phyloP scores from a whole-genome alignment of 2,888 invertebrate genomes.

The Gari tellinella region DNA sequence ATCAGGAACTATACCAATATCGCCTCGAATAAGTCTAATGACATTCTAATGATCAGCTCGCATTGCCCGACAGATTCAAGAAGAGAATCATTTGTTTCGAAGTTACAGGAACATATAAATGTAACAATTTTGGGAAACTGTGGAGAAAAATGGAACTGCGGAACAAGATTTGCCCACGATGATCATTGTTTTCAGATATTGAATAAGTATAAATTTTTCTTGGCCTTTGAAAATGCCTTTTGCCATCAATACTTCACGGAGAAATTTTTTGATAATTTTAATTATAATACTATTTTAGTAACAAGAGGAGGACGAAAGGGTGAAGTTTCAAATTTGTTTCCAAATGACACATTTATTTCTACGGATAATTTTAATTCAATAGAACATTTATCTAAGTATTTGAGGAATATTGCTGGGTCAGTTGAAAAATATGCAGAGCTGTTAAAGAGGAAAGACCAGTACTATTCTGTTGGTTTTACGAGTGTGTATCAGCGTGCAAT shows the following conservation, averaged over 20 bases:
- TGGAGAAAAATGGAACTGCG: conserved; percentile 35
- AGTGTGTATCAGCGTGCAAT: conserved; percentile 30
- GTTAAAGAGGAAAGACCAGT: background rate
- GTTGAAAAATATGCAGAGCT: background rate
- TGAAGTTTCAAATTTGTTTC: conserved; percentile 13
- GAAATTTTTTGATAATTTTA: no score
- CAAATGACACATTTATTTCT: conserved; percentile 28
- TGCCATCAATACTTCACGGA: no score
- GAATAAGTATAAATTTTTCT: conserved; percentile 39
- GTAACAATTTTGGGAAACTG: conserved; percentile 39
- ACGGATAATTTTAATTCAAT: conserved; percentile 42
- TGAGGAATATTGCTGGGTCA: conserved; percentile 1
- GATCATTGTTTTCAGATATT: conserved; percentile 37
- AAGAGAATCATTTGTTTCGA: conserved; percentile 31
- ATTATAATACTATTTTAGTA: no score
- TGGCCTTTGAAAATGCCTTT: no score
- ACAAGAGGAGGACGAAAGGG: conserved; percentile 16
- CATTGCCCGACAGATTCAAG: conserved; percentile 33
- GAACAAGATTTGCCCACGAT: conserved; percentile 32
- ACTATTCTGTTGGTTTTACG: background rate
- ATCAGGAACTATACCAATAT: conserved; percentile 29
- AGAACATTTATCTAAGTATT: conserved; percentile 28
- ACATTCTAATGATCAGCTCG: conserved; percentile 21
- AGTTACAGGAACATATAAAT: conserved; percentile 38
- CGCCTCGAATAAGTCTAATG: no score